These are phyloP conservation scores for Clostera curtula DNA, from an alignment of 2,888 invertebrate genomes.

Conservation along the genomic window DNA sequence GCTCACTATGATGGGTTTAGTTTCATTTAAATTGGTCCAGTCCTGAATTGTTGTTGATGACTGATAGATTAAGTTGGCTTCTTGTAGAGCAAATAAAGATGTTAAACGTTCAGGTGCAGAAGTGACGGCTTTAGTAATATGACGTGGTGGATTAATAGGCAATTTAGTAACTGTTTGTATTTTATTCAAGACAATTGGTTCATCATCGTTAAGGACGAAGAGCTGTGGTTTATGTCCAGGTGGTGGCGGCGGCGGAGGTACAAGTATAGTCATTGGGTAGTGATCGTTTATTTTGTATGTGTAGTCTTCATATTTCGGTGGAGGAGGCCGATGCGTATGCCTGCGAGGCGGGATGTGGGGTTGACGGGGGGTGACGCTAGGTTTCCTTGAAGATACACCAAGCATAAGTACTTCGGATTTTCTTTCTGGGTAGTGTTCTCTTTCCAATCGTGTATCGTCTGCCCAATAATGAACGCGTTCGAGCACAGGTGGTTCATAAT, in stretches of 20 bases:
- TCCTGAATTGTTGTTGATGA: slow-evolving; percentile 72
- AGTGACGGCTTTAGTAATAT: slow-evolving; percentile 31
- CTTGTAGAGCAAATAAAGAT: slow-evolving; percentile 72
- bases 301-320: slow-evolving; percentile 65
- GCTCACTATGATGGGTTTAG: slow-evolving; percentile 34
- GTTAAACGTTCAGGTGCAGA: slow-evolving; percentile 30
- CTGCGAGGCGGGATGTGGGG: slow-evolving; percentile 39
- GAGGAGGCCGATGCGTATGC: slow-evolving; percentile 33
- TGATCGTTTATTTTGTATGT: slow-evolving; percentile 68
- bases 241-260: slow-evolving; percentile 79
- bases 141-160: slow-evolving; percentile 29
- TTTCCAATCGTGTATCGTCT: slow-evolving; percentile 77
- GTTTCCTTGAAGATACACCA: slow-evolving; percentile 80
- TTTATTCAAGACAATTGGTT: slow-evolving; percentile 23
- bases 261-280: slow-evolving; percentile 79
- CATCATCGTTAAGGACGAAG: slow-evolving; percentile 43
- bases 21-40: slow-evolving; percentile 53
- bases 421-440: slow-evolving; percentile 68
- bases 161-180: slow-evolving; percentile 23
- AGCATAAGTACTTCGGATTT: slow-evolving; percentile 82
- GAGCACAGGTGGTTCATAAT: slow-evolving; percentile 87
- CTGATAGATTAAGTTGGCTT: slow-evolving; percentile 79
- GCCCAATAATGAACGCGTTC: slow-evolving; percentile 89
- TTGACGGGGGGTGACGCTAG: slow-evolving; percentile 71
- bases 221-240: slow-evolving; percentile 53